phyloP scores from a whole-genome alignment of 2,113 vertebrate species.

The Callocephalon fimbriatum region DNA sequence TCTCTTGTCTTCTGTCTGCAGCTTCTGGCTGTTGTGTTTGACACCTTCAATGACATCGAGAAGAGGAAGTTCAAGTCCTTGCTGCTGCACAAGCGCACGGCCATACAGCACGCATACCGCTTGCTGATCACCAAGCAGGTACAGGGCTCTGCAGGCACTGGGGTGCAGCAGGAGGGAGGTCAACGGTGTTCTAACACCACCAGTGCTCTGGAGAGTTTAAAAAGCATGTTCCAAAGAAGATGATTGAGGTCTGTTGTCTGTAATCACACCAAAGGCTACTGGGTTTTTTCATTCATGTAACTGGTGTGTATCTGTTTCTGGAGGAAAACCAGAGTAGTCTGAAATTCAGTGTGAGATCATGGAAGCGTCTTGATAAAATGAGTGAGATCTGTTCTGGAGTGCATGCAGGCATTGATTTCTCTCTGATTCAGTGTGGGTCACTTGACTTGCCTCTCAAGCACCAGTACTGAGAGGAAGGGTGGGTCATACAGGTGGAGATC shows the following conservation, averaged over 20 bases:
- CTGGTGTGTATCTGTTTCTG: not conserved
- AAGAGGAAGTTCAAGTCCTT: conserved; percentile 98
- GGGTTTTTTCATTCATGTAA: fast-evolving
- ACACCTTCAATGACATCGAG: conserved; percentile 96
- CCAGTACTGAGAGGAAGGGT: not conserved
- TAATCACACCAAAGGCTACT: not conserved
- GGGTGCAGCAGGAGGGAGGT: too few relatives aligned
- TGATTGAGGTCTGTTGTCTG: not conserved
- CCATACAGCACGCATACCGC: conserved; percentile 90
- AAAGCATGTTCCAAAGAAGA: not conserved
- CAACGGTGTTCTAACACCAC: not conserved
- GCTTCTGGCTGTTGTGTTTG: conserved; percentile 97
- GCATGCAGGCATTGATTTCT: not conserved
- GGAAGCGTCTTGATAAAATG: not conserved
- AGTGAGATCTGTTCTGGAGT: not conserved
- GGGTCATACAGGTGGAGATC: not conserved
- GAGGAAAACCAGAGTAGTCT: not conserved
- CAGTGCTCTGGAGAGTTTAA: not conserved
- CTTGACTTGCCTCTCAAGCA: not conserved
- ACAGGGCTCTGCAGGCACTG: not conserved
- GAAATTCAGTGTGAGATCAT: not conserved
- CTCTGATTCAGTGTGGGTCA: not conserved
- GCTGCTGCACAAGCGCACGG: conserved; percentile 92
- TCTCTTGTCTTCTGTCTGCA: conserved; percentile 11
- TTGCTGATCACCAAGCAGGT: conserved; percentile 91